Evolutionary conservation across 2,888 invertebrate genomes (phyloP).

Genomic region (Heliconius sara): DNA sequence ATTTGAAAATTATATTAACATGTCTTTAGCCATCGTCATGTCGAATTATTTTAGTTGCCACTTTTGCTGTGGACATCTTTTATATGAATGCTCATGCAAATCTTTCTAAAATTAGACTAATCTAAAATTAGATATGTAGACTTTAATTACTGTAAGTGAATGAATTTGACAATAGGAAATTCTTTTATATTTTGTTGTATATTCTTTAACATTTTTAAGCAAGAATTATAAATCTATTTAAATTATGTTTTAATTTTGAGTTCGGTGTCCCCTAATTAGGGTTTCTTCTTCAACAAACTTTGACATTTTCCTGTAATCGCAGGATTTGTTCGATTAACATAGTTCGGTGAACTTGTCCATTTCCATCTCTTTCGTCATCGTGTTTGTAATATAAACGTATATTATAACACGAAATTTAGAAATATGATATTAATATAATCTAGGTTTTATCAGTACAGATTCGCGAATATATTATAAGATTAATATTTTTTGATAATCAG

Average conservation of each 20-base stretch:
- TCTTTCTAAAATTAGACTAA: too few species aligned
- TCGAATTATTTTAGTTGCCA: too few species aligned
- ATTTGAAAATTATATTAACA: too few species aligned
- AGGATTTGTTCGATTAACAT: background rate
- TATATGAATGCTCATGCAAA: too few species aligned
- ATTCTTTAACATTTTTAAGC: background rate
- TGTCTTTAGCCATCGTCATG: too few species aligned
- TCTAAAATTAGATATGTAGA: background rate
- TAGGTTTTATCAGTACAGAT: background rate
- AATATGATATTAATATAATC: background rate
- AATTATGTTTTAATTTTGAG: slow-evolving; percentile 7
- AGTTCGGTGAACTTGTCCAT: slow-evolving; percentile 29
- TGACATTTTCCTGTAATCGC: slow-evolving; percentile 19
- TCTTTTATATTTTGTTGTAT: background rate
- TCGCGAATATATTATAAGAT: background rate
- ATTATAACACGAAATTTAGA: background rate
- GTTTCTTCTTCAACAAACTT: slow-evolving; percentile 28
- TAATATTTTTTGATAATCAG: too few species aligned
- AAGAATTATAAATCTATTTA: background rate
- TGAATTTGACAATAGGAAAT: background rate
- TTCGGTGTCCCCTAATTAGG: slow-evolving; percentile 26
- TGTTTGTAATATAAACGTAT: background rate
- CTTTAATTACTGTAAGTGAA: background rate
- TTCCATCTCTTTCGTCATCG: background rate
- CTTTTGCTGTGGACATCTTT: too few species aligned